Evolutionary conservation across 2,888 invertebrate species (phyloP).

Genomic region (Lymantria monacha): DNA sequence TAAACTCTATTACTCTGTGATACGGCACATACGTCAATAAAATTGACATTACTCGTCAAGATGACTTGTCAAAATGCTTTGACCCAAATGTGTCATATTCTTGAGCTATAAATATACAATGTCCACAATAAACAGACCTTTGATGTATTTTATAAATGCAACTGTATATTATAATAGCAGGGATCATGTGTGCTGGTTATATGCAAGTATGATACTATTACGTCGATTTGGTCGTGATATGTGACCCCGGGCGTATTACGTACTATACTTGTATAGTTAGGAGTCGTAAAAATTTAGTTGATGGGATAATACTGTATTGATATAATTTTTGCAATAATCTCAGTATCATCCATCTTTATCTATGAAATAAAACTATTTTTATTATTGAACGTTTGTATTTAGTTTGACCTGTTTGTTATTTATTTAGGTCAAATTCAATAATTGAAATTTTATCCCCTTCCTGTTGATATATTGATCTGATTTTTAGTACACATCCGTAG

Average conservation of each 20-base stretch:
- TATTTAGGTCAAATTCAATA: too few relatives aligned
- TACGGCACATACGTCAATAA: conserved; percentile 39
- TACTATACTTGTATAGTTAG: conserved; percentile 26
- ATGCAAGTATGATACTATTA: conserved; percentile 41
- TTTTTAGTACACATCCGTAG: too few relatives aligned
- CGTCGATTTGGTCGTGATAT: conserved; percentile 54
- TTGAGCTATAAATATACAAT: conserved; percentile 60
- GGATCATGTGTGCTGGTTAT: conserved; percentile 27
- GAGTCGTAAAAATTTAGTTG: conserved; percentile 24
- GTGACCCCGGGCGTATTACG: conserved; percentile 45
- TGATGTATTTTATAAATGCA: conserved; percentile 13
- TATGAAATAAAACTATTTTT: too few relatives aligned
- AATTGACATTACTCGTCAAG: conserved; percentile 44
- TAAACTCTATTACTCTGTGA: conserved; percentile 28
- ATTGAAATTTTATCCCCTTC: too few relatives aligned
- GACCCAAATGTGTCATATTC: conserved; percentile 62
- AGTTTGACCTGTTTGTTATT: too few relatives aligned
- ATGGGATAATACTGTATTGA: conserved; percentile 10
- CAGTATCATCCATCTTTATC: too few relatives aligned
- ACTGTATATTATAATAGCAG: conserved; percentile 10
- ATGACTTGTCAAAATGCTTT: conserved; percentile 41
- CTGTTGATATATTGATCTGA: too few relatives aligned
- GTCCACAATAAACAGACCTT: conserved; percentile 36
- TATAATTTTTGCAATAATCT: conserved; percentile 1
- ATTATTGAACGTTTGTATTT: too few relatives aligned